phyloP scores from a whole-genome alignment of 1,140 invertebrate species.

The Habropoda laboriosa region DNA sequence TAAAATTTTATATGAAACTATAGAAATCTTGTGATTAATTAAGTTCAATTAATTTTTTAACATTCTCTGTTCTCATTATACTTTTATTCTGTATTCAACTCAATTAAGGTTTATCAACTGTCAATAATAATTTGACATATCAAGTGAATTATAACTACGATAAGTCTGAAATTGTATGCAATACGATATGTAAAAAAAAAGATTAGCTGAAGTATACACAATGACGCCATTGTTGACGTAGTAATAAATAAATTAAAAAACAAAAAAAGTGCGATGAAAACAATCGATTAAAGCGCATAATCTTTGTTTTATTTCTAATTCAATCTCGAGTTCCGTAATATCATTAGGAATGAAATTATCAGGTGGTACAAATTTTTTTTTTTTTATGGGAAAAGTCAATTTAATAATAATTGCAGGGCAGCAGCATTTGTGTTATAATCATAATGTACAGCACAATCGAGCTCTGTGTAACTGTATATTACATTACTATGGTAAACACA shows the following conservation, averaged over 20 bases:
- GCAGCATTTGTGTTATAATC: constrained; percentile 42
- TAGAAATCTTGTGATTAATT: background rate
- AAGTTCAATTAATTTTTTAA: background rate
- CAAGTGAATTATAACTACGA: constrained; percentile 1
- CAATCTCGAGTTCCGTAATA: background rate
- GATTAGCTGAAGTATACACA: background rate
- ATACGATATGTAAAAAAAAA: background rate
- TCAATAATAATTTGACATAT: constrained; percentile 8
- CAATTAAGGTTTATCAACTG: background rate
- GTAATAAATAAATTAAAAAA: constrained; percentile 17
- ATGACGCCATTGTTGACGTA: background rate
- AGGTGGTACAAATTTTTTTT: background rate
- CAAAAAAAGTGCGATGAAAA: background rate
- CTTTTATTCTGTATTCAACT: background rate
- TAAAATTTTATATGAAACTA: constrained; percentile 2
- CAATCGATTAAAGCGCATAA: background rate
- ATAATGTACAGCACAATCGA: constrained; percentile 54
- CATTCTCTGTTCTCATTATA: background rate
- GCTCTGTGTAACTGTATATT: constrained; percentile 75
- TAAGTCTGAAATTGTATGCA: background rate
- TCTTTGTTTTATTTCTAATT: background rate
- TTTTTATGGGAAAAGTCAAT: constrained; percentile 49
- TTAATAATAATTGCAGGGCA: constrained; percentile 53
- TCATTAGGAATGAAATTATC: constrained; percentile 12
- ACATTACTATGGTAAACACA: constrained; percentile 79